phyloP scores from a whole-genome alignment of 2,797 vertebrate species.

The Limnodromus scolopaceus region DNA sequence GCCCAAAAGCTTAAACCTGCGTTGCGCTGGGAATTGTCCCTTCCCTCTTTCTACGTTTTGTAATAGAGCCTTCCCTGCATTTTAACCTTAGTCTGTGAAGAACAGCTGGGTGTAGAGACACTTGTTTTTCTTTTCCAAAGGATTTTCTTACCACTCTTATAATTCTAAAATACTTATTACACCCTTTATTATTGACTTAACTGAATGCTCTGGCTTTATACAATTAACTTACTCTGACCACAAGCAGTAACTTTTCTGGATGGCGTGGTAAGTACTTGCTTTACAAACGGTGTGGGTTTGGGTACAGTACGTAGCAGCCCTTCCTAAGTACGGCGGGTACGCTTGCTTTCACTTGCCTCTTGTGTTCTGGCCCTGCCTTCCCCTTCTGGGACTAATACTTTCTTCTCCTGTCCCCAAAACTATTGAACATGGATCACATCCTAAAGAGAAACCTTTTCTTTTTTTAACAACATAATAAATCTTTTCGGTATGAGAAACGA shows the following conservation, averaged over 20 bases:
- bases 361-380: not conserved
- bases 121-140: not conserved
- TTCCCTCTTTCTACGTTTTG: not conserved
- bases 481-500: not conserved
- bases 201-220: not conserved
- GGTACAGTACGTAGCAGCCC: not conserved
- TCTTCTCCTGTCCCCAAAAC: not conserved
- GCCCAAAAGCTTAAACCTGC: not conserved
- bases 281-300: not conserved
- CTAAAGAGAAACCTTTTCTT: not conserved
- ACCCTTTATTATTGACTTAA: not conserved
- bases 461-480: not conserved
- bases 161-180: not conserved
- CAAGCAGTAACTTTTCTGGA: not conserved
- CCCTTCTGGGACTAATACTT: not conserved
- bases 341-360: not conserved
- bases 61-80: not conserved
- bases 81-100: not conserved
- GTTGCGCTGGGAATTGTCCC: not conserved
- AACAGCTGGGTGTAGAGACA: not conserved
- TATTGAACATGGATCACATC: not conserved
- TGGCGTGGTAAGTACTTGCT: not conserved
- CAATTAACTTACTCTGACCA: not conserved
- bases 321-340: not conserved
- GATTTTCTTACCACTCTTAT: not conserved